A percentile compares a stretch with the other conserved stretches of the same genome.
phyloP scores from a whole-genome alignment of 2,888 invertebrate genomes.

The Seira ritae region DNA sequence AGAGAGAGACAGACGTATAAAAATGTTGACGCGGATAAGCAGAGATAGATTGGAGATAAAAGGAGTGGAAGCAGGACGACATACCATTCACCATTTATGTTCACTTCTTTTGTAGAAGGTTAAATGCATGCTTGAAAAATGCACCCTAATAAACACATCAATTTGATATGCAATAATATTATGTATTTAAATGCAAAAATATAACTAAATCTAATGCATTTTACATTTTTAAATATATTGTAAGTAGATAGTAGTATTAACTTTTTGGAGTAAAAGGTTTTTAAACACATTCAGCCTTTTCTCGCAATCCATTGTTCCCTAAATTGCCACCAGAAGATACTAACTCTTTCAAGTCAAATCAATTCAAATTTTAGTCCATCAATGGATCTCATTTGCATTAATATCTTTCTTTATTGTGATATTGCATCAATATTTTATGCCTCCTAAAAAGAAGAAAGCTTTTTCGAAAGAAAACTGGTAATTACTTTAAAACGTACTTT shows the following conservation, averaged over 20 bases:
- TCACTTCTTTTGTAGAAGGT: conserved; percentile 34
- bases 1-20: no score
- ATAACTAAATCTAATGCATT: conserved; percentile 22
- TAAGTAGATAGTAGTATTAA: no score
- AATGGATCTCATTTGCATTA: conserved; percentile 30
- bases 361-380: conserved; percentile 43
- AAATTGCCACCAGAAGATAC: not conserved
- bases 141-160: not conserved
- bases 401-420: not conserved
- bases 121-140: conserved; percentile 50
- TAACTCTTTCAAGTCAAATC: conserved; percentile 25
- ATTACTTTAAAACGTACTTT: conserved; percentile 2
- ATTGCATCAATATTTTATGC: conserved; percentile 6
- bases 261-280: not conserved
- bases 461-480: conserved; percentile 18
- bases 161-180: conserved; percentile 48
- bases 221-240: not conserved
- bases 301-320: not conserved
- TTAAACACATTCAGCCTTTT: not conserved
- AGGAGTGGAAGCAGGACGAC: conserved; percentile 52
- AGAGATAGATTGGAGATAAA: conserved; percentile 22
- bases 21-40: conserved; percentile 25
- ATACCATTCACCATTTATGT: conserved; percentile 40
- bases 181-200: conserved; percentile 30
- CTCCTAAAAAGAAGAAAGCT: conserved; percentile 16